These are phyloP conservation scores for Oithona nana DNA, from an alignment of 2,888 invertebrate genomes.

Conservation along the genomic window DNA sequence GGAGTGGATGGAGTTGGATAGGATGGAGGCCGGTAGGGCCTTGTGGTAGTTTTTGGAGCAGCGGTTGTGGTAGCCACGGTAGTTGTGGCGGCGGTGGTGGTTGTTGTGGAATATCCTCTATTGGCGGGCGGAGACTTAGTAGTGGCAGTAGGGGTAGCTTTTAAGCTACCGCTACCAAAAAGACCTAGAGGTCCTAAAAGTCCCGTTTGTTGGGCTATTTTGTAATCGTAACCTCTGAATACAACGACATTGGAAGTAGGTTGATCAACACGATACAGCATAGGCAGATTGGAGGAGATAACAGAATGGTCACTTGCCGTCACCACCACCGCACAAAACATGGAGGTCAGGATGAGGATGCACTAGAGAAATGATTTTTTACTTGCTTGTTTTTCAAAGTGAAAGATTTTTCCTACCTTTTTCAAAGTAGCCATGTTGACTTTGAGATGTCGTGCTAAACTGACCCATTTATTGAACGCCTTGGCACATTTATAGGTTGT, in stretches of 20 bases:
- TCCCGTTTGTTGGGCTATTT: neutral
- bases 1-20: too few relatives aligned
- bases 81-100: neutral
- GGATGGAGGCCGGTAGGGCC: too few relatives aligned
- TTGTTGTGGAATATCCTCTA: neutral
- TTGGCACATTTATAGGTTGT: neutral
- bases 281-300: neutral
- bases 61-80: neutral
- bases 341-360: neutral
- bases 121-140: neutral
- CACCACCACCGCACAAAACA: neutral
- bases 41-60: too few relatives aligned
- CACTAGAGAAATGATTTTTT: neutral
- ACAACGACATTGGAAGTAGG: neutral
- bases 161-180: too few relatives aligned
- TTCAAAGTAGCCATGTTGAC: neutral
- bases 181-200: too few relatives aligned
- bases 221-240: neutral
- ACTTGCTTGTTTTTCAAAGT: neutral
- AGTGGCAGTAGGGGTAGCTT: neutral
- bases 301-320: neutral
- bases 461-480: neutral
- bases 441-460: neutral
- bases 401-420: neutral
- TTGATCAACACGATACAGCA: conserved; percentile 1